These are phyloP conservation scores for Castor canadensis DNA, from an alignment of 2,113 vertebrate species.

Conservation along the genomic window DNA sequence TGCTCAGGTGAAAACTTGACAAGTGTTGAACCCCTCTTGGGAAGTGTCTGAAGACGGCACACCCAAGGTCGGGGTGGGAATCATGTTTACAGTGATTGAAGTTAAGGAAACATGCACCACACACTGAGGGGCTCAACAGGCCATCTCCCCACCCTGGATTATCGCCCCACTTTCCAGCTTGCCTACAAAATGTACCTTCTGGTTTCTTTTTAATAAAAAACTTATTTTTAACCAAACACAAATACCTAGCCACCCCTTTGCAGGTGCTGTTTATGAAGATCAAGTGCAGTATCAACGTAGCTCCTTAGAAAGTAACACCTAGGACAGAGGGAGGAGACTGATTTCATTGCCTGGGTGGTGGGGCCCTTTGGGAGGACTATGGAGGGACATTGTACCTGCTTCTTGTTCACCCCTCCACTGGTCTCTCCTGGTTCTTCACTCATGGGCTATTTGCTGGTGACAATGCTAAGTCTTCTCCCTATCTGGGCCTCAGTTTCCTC, in stretches of 20 bases:
- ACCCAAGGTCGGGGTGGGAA: background rate
- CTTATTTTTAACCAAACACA: background rate
- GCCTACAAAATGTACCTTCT: background rate
- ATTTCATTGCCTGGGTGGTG: background rate
- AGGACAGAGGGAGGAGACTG: too few relatives aligned
- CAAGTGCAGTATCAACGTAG: background rate
- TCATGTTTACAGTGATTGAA: too few relatives aligned
- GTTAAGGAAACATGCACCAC: background rate
- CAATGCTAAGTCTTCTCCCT: background rate
- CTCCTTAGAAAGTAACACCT: background rate
- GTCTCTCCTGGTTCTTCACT: background rate
- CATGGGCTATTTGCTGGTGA: background rate
- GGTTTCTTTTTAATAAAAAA: background rate
- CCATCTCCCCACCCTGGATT: background rate
- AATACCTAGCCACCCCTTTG: background rate
- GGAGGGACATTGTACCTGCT: background rate
- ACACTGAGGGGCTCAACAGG: background rate
- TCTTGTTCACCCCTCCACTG: background rate
- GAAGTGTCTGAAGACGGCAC: background rate
- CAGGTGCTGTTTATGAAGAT: background rate
- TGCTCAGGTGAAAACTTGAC: background rate
- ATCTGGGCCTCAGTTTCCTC: constrained; percentile 9
- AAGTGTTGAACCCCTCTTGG: background rate
- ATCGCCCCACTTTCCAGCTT: background rate
- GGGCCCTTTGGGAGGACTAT: background rate